These are phyloP conservation scores for Contarinia nasturtii DNA, from an alignment of 1,140 invertebrate species.

Conservation along the genomic window DNA sequence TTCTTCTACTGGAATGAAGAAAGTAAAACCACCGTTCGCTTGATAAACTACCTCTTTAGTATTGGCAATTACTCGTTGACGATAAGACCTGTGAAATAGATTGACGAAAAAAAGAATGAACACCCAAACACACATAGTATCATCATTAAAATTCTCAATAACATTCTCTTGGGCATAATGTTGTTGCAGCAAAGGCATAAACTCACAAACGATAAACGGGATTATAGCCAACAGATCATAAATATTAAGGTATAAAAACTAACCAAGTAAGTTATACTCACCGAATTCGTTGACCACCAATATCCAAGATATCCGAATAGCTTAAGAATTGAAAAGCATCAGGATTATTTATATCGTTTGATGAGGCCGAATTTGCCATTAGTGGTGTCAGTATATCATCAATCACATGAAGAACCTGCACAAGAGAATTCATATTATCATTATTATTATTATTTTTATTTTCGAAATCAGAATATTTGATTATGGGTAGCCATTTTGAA, in stretches of 20 bases:
- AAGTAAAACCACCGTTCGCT: conserved; percentile 59
- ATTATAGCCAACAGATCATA: too few species aligned
- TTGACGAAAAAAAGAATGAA: neutral
- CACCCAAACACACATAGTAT: neutral
- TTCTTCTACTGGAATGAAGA: conserved; percentile 78
- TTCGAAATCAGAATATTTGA: too few species aligned
- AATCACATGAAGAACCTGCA: conserved; percentile 60
- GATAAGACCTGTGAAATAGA: conserved; percentile 38
- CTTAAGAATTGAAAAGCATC: conserved; percentile 59
- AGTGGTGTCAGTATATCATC: conserved; percentile 62
- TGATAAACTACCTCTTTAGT: conserved; percentile 55
- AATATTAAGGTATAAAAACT: too few species aligned
- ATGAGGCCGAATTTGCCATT: conserved; percentile 30
- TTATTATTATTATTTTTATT: too few species aligned
- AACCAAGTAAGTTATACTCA: too few species aligned
- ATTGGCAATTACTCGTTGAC: conserved; percentile 45
- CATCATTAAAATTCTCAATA: too few species aligned
- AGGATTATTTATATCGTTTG: conserved; percentile 48
- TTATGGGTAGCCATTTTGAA: too few species aligned
- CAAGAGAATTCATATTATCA: conserved; percentile 1
- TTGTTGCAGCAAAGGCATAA: too few species aligned
- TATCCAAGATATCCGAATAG: conserved; percentile 49
- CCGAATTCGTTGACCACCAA: conserved; percentile 42
- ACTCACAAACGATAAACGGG: too few species aligned
- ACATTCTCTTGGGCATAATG: too few species aligned